Evolutionary conservation across 2,797 vertebrate genomes (phyloP).

Genomic region (Remorina albescens): DNA sequence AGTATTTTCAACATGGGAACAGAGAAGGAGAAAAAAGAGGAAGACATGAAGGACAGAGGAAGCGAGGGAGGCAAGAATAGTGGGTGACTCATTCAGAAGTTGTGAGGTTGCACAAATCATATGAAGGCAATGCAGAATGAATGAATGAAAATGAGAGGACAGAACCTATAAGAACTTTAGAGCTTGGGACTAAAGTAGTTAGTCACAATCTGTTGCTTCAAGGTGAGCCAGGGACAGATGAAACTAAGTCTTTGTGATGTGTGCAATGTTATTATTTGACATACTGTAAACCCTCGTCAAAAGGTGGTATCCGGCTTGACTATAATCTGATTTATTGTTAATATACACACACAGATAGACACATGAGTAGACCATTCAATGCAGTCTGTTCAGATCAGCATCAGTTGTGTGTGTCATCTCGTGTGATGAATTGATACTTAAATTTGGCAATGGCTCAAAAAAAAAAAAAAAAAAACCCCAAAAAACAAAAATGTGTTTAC

Average conservation of each 20-base stretch:
- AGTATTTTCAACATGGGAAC: conserved; percentile 65
- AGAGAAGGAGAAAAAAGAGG: conserved; percentile 43
- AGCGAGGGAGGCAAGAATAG: conserved; percentile 25
- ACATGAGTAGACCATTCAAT: not conserved
- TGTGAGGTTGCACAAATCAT: conserved; percentile 43
- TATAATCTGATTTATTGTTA: conserved; percentile 25
- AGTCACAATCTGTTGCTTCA: conserved; percentile 61
- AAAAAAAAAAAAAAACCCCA: too few relatives aligned
- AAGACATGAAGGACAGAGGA: conserved; percentile 9
- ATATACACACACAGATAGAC: conserved; percentile 7
- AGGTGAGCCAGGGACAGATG: conserved; percentile 53
- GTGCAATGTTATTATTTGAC: conserved; percentile 38
- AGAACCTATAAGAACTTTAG: conserved; percentile 55
- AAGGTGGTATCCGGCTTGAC: conserved; percentile 36
- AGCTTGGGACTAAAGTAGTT: conserved; percentile 54
- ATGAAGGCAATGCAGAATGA: conserved; percentile 60
- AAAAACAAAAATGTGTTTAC: too few relatives aligned
- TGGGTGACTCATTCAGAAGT: conserved; percentile 42
- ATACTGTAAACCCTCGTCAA: conserved; percentile 34
- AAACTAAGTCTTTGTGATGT: conserved; percentile 45
- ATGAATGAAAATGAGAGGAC: conserved; percentile 45
- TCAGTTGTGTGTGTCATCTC: conserved; percentile 18
- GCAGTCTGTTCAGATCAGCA: conserved; percentile 30
- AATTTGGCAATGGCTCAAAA: conserved; percentile 43
- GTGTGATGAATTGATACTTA: conserved; percentile 58